Evolutionary conservation across 2,888 invertebrate genomes (phyloP).

Genomic region (Biston stratarius): DNA sequence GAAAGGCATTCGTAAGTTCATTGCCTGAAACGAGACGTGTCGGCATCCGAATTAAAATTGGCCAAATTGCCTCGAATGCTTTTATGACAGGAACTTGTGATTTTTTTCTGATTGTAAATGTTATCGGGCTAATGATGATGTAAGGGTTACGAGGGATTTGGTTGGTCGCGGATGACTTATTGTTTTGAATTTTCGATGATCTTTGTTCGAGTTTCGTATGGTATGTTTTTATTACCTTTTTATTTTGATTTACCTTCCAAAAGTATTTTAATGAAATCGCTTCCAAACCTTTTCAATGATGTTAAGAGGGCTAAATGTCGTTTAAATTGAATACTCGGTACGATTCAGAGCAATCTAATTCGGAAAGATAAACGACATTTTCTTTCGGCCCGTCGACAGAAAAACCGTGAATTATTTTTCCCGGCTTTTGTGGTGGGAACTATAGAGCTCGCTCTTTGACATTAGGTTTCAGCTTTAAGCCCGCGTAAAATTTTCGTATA

Average conservation of each 20-base stretch:
- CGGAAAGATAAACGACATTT: conserved; percentile 28
- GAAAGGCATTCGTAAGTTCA: conserved; percentile 21
- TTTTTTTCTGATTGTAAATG: conserved; percentile 31
- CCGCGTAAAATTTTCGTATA: conserved; percentile 47
- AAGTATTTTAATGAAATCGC: conserved; percentile 21
- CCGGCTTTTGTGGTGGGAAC: conserved; percentile 32
- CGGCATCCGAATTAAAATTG: conserved; percentile 32
- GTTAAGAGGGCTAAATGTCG: conserved; percentile 8
- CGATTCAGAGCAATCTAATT: conserved; percentile 23
- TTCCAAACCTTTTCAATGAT: conserved; percentile 13
- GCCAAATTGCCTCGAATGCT: conserved; percentile 34
- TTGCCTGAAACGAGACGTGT: conserved; percentile 35
- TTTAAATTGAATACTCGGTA: conserved; percentile 24
- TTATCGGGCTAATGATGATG: conserved; percentile 34
- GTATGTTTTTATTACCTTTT: conserved; percentile 6
- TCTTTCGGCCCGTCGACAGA: conserved; percentile 9
- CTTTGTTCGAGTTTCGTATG: conserved; percentile 15
- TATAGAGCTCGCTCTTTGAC: conserved; percentile 55
- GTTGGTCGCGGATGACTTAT: conserved; percentile 13
- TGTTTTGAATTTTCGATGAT: conserved; percentile 10
- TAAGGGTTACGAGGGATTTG: conserved; percentile 26
- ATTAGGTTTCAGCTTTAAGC: conserved; percentile 52
- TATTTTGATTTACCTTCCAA: conserved; percentile 4
- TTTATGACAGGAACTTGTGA: conserved; percentile 36
- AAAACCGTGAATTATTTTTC: conserved; percentile 23